Conservation (phyloP, 2,113 vertebrate species). For the Psittacara wagleri region DNA sequence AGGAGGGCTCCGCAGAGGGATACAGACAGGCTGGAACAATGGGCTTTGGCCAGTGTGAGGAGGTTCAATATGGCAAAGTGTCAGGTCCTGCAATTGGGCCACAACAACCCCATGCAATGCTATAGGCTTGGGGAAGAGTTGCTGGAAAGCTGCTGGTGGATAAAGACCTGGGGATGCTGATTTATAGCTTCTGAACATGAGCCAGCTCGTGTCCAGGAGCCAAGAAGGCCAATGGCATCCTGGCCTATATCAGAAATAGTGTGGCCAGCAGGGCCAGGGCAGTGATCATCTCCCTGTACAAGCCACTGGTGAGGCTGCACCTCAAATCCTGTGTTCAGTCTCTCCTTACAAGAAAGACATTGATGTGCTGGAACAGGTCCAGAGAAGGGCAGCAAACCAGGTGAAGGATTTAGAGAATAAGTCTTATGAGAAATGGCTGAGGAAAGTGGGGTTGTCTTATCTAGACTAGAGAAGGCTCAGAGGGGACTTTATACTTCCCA, state of each 20-base stretch:
- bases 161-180: neutral
- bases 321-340: neutral
- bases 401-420: neutral
- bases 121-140: neutral
- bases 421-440: neutral
- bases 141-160: neutral
- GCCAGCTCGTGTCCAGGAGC: neutral
- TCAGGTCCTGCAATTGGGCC: neutral
- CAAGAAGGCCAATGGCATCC: neutral
- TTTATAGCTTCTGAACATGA: neutral
- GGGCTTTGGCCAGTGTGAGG: neutral
- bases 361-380: neutral
- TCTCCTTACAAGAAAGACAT: neutral
- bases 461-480: neutral
- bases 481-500: neutral
- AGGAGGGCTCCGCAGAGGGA: neutral
- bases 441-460: neutral
- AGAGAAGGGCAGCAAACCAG: neutral
- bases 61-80: neutral
- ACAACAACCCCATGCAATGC: neutral
- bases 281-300: neutral
- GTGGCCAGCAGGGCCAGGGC: neutral
- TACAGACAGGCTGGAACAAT: neutral
- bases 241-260: neutral
- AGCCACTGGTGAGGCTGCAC: neutral